Evolutionary conservation across 2,888 invertebrate species (phyloP).

Genomic region (Pandemis corylana): DNA sequence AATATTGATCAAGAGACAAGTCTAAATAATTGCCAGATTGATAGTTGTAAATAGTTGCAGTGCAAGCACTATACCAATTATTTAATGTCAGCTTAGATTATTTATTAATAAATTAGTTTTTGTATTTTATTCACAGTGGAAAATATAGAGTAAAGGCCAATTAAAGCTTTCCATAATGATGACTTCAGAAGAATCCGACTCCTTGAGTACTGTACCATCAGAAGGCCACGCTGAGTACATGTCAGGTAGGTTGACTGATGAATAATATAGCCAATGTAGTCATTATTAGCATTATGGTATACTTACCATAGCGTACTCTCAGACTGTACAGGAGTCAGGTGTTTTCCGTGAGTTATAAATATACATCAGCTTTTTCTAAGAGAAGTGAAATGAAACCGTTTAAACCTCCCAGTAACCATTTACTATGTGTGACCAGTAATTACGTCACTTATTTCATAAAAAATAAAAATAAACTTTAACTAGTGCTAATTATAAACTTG

Average conservation of each 20-base stretch:
- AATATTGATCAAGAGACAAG: too few relatives aligned
- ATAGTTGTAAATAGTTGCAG: too few relatives aligned
- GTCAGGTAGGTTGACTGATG: constrained; percentile 58
- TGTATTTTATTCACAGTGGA: background rate
- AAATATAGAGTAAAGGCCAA: constrained; percentile 36
- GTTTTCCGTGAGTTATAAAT: too few relatives aligned
- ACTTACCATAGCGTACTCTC: background rate
- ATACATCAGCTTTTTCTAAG: too few relatives aligned
- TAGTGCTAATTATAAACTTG: too few relatives aligned
- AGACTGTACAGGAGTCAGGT: background rate
- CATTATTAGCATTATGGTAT: too few relatives aligned
- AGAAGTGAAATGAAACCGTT: too few relatives aligned
- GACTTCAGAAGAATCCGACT: constrained; percentile 75
- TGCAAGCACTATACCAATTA: background rate
- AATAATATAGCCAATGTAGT: background rate
- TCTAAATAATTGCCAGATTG: too few relatives aligned
- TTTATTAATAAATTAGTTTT: background rate
- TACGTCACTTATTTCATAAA: too few relatives aligned
- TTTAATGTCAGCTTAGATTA: background rate
- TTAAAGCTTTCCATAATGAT: constrained; percentile 62
- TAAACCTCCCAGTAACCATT: too few relatives aligned
- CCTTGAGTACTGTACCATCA: constrained; percentile 69
- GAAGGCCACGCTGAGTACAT: constrained; percentile 73
- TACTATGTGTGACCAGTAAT: too few relatives aligned
- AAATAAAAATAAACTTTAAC: too few relatives aligned